Conservation (phyloP, 1,140 invertebrate species). For the Monomorium pharaonis region DNA sequence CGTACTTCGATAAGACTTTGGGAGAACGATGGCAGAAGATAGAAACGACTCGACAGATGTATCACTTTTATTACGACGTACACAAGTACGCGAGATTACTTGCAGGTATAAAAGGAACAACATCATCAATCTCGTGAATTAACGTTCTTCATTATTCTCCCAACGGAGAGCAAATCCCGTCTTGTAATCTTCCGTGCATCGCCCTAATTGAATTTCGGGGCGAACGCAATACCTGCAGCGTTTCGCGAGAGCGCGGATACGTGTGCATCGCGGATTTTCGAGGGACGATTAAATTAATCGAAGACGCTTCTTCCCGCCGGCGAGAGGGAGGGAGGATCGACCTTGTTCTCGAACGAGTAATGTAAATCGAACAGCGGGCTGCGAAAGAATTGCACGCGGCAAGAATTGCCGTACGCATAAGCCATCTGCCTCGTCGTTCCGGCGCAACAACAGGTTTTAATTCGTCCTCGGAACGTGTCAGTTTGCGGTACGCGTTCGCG, state of each 20-base stretch:
- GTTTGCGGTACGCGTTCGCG: constrained; percentile 1
- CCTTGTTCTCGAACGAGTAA: neutral
- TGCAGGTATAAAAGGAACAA: neutral
- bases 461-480: constrained; percentile 24
- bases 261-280: neutral
- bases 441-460: constrained; percentile 32
- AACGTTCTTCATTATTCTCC: neutral
- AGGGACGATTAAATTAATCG: constrained; percentile 30
- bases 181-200: neutral
- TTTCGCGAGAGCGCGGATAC: neutral
- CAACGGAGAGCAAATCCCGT: neutral
- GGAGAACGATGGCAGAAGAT: neutral
- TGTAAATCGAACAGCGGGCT: neutral
- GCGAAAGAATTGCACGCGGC: neutral
- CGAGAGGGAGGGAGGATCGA: neutral
- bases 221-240: too few species aligned
- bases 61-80: neutral
- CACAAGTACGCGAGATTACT: neutral
- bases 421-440: constrained; percentile 35
- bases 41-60: neutral
- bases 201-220: constrained; percentile 15
- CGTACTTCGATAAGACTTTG: neutral
- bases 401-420: constrained; percentile 26
- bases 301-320: neutral
- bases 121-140: constrained; percentile 16